Base-by-base conservation (phyloP, 1,140 invertebrate genomes). In the Sminthurides bifidus region DNA sequence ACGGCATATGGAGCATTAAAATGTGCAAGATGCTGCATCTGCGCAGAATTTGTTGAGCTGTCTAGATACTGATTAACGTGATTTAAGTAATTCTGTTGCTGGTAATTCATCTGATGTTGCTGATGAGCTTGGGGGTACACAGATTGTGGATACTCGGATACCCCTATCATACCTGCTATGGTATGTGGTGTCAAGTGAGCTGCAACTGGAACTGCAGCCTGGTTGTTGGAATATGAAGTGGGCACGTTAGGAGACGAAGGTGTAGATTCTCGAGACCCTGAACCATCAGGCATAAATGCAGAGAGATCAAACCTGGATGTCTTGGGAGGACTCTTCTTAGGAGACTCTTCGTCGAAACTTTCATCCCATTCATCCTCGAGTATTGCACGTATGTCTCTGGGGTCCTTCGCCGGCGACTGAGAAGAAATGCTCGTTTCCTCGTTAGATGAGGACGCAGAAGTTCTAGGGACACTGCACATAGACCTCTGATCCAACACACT, bases 351-450 rank as follows among this genome's bases (percentile, higher is more conserved):
- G 12, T 65, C 63, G 40, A 55, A 56, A 21, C 44, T 54, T 15
- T 65, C 63, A 50, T 61, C 54, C 63, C 63, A 65, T n/a, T 65
- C 63, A 29, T 65, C 63, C 44, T 61, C 63, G 14, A 65, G 37
- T 24, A 65, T 65, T n/a, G 63, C 61, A 43, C 63, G 57, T 38
- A 65, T 62, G 37, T 65, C 59, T 55, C 56, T 17, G 15, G 40
- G 29, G 23, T 49, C 37, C 24, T 8, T 15, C n/a, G 21, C 30
- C 44, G 41, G 6, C 17, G 24, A 23, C 6, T 31, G 48, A n/a
- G 14, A 10, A 10, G 17, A 24, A 26, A 5, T 26, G n/a, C n/a
- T n/a, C n/a, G n/a, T n/a, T n/a, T n/a, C n/a, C n/a, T n/a, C n/a
- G n/a, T n/a, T n/a, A n/a, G n/a, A n/a, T n/a, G n/a, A n/a, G n/a